Evolutionary conservation across 2,797 vertebrate species (phyloP).

Genomic region (Scolopax bukidnonensis): DNA sequence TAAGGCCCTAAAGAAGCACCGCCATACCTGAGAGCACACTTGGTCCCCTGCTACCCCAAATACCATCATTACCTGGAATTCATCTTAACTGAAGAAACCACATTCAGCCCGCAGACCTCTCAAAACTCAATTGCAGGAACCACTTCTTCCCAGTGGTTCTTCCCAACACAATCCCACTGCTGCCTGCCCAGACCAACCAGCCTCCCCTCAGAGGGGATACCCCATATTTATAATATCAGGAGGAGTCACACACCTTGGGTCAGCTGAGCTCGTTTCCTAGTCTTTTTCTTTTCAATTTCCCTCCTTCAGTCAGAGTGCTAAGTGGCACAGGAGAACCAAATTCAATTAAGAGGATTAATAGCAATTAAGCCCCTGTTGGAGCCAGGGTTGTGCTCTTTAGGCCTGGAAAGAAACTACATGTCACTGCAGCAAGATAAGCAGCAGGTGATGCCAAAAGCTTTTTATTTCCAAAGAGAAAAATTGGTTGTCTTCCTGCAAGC

Average conservation of each 20-base stretch:
- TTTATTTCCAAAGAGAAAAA: constrained; percentile 29
- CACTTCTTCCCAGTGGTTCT: fast-evolving
- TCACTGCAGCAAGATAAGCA: constrained; percentile 37
- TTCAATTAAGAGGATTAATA: constrained; percentile 56
- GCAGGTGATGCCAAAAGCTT: constrained; percentile 50
- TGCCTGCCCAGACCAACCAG: fast-evolving
- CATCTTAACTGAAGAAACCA: not conserved
- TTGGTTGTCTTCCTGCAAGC: not conserved
- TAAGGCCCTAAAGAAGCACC: not conserved
- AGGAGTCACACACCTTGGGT: not conserved
- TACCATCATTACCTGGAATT: not conserved
- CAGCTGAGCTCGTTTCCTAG: constrained; percentile 5
- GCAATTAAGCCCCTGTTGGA: constrained; percentile 34
- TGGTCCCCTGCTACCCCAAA: not conserved
- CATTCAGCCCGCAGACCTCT: not conserved
- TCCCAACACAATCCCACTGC: fast-evolving
- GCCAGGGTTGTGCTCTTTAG: constrained; percentile 31
- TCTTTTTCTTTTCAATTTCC: not conserved
- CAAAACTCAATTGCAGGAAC: not conserved
- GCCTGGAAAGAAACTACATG: not conserved
- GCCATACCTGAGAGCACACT: not conserved
- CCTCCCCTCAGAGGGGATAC: fast-evolving
- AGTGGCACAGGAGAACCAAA: constrained; percentile 29
- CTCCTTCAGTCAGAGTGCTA: not conserved
- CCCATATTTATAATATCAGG: not conserved